Evolutionary conservation across 2,888 invertebrate species (phyloP).

Genomic region (Acanthosepion esculentum): DNA sequence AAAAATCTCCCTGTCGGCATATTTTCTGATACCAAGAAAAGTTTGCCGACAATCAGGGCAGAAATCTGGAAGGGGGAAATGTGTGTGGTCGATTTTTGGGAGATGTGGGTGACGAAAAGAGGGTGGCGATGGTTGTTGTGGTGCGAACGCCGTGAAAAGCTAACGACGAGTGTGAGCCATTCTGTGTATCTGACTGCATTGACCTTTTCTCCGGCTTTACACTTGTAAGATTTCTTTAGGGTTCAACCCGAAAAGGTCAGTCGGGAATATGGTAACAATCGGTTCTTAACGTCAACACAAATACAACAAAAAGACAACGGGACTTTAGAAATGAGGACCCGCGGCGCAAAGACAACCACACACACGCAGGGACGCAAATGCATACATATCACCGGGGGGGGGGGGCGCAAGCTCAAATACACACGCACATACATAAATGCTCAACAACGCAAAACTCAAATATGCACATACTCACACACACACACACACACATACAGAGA

Average conservation of each 20-base stretch:
- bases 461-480: background rate
- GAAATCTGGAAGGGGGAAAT: background rate
- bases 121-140: background rate
- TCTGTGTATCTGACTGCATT: background rate
- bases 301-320: background rate
- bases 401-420: background rate
- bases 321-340: background rate
- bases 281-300: background rate
- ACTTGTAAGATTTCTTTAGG: background rate
- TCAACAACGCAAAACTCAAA: too few relatives aligned
- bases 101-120: background rate
- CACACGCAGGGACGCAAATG: background rate
- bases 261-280: conserved; percentile 12
- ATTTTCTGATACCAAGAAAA: background rate
- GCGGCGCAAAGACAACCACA: background rate
- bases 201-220: background rate
- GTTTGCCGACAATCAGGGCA: background rate
- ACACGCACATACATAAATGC: background rate
- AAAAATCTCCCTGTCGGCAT: background rate
- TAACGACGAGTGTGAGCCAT: background rate
- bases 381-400: background rate
- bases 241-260: background rate
- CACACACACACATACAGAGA: background rate
- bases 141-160: background rate
- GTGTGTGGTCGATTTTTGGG: background rate